Conservation (phyloP, 2,888 invertebrate genomes). For the Tinea trinotella region DNA sequence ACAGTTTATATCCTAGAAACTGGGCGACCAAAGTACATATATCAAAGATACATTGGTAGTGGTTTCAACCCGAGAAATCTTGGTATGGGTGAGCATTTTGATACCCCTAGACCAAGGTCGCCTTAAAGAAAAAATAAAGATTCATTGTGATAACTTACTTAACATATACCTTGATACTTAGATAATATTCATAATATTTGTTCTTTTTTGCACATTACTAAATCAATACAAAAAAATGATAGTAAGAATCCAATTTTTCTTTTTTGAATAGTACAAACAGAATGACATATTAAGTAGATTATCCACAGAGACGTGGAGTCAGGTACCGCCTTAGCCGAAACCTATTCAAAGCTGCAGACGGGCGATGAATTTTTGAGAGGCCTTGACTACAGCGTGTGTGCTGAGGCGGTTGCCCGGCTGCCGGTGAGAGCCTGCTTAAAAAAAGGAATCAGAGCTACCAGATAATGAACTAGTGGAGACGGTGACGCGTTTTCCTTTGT, state of each 20-base stretch:
- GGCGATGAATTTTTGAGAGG: slow-evolving; percentile 71
- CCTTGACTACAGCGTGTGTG: slow-evolving; percentile 51
- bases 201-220: neutral
- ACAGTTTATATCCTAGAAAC: no score
- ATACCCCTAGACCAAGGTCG: no score
- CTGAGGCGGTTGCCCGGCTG: slow-evolving; percentile 24
- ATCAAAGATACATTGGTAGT: no score
- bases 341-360: slow-evolving; percentile 43
- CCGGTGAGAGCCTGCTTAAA: slow-evolving; percentile 4
- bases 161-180: no score
- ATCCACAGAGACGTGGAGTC: slow-evolving; percentile 36
- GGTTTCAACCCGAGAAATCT: no score
- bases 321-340: slow-evolving; percentile 36
- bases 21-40: no score
- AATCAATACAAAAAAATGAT: no score
- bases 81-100: no score
- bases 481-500: slow-evolving; percentile 3
- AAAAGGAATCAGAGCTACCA: slow-evolving; percentile 12
- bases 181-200: no score
- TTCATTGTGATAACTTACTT: no score
- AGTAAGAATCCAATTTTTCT: no score
- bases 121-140: no score
- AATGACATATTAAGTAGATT: slow-evolving; percentile 65
- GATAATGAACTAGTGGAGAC: slow-evolving; percentile 5
- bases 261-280: slow-evolving; percentile 25